Evolutionary conservation across 2,888 invertebrate genomes (phyloP).

Genomic region (Ophion obscuratus): DNA sequence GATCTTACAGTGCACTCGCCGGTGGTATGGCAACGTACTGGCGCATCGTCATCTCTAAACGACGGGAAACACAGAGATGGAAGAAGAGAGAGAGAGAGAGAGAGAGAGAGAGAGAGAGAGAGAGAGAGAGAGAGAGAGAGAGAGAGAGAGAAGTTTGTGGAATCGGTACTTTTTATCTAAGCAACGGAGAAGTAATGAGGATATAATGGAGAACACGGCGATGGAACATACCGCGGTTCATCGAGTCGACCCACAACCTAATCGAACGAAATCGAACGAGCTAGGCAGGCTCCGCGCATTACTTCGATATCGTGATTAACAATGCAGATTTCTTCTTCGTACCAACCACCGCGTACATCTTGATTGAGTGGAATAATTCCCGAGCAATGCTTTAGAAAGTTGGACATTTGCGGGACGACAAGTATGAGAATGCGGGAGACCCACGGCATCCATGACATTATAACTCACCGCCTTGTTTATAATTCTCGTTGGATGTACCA

Average conservation of each 20-base stretch:
- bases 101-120: constrained; percentile 17
- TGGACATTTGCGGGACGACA: constrained; percentile 42
- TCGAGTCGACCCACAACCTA: constrained; percentile 22
- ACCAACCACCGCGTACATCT: constrained; percentile 36
- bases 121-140: background rate
- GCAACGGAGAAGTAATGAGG: constrained; percentile 24
- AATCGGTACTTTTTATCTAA: constrained; percentile 61
- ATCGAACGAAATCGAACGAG: constrained; percentile 42
- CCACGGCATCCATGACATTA: constrained; percentile 30
- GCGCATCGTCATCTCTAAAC: constrained; percentile 10
- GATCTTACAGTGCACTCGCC: constrained; percentile 13
- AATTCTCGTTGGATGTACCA: too few species aligned
- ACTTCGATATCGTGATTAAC: constrained; percentile 78
- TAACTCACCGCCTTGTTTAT: constrained; percentile 1
- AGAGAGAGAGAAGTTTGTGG: constrained; percentile 18
- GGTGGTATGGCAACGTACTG: constrained; percentile 22
- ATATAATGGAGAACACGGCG: constrained; percentile 38
- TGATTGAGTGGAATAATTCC: constrained; percentile 76
- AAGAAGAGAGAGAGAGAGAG: background rate
- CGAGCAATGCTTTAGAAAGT: constrained; percentile 79
- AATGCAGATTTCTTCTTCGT: constrained; percentile 75
- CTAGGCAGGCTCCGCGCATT: constrained; percentile 65
- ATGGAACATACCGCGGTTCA: constrained; percentile 23
- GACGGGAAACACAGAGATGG: background rate
- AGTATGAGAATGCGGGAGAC: constrained; percentile 11